phyloP scores from a whole-genome alignment of 2,113 vertebrate species.

The Ivindomyrus marchei region DNA sequence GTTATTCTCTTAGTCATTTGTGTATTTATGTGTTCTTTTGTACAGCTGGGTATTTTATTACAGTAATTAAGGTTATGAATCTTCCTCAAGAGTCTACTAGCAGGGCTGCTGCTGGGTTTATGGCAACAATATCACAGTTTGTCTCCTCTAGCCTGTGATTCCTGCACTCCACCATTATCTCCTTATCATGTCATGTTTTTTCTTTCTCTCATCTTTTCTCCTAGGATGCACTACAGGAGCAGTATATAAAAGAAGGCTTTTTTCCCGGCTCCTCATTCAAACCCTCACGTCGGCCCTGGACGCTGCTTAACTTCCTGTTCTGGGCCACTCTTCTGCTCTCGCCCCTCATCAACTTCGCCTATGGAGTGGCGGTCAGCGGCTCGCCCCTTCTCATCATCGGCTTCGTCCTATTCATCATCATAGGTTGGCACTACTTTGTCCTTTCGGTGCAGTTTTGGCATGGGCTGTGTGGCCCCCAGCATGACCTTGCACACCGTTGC shows the following conservation, averaged over 20 bases:
- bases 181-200: background rate
- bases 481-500: background rate
- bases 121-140: background rate
- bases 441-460: background rate
- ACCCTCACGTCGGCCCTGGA: constrained; percentile 77
- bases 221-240: constrained; percentile 92
- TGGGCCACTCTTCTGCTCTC: constrained; percentile 93
- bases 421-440: constrained; percentile 63
- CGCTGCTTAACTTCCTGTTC: constrained; percentile 88
- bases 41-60: background rate
- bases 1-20: background rate
- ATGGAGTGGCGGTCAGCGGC: constrained; percentile 85
- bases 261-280: constrained; percentile 79
- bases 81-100: background rate
- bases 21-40: background rate
- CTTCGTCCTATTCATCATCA: constrained; percentile 84
- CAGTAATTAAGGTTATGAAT: background rate
- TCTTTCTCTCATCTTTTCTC: background rate
- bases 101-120: background rate
- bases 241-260: constrained; percentile 75
- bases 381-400: constrained; percentile 89
- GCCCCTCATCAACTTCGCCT: constrained; percentile 86
- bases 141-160: background rate
- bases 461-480: background rate
- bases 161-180: background rate